Percentiles rank a stretch among this genome's conserved stretches.
These are phyloP conservation scores for Carposina sasakii DNA, from an alignment of 1,140 invertebrate species.

Conservation along the genomic window DNA sequence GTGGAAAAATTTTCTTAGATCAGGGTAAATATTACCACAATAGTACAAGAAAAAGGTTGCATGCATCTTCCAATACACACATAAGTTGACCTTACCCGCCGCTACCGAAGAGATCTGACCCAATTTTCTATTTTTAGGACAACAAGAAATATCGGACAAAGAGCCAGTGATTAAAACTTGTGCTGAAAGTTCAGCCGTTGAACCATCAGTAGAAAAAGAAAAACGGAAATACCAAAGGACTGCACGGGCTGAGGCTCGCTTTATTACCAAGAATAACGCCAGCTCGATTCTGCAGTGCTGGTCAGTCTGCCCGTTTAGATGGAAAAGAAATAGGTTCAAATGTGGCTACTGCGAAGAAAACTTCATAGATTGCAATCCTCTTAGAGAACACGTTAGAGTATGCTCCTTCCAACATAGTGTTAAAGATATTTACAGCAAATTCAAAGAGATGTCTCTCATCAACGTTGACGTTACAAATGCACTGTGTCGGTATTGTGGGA, in stretches of 20 bases:
- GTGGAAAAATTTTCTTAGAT: no score
- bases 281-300: conserved; percentile 49
- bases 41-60: no score
- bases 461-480: conserved; percentile 53
- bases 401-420: conserved; percentile 38
- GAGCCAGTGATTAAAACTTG: conserved; percentile 31
- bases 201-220: conserved; percentile 21
- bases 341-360: conserved; percentile 56
- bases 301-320: conserved; percentile 50
- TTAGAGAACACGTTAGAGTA: conserved; percentile 41
- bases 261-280: conserved; percentile 53
- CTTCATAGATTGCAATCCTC: conserved; percentile 40
- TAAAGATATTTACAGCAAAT: conserved; percentile 59
- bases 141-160: conserved; percentile 27
- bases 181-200: conserved; percentile 9
- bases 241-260: conserved; percentile 44
- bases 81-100: no score
- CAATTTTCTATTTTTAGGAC: conserved; percentile 65
- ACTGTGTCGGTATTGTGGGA: conserved; percentile 35
- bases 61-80: no score
- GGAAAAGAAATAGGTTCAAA: conserved; percentile 56
- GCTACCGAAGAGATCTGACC: no score
- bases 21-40: no score
- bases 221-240: conserved; percentile 46
- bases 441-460: conserved; percentile 57